Conservation (phyloP, 2,888 invertebrate species). For the Apamea monoglypha region DNA sequence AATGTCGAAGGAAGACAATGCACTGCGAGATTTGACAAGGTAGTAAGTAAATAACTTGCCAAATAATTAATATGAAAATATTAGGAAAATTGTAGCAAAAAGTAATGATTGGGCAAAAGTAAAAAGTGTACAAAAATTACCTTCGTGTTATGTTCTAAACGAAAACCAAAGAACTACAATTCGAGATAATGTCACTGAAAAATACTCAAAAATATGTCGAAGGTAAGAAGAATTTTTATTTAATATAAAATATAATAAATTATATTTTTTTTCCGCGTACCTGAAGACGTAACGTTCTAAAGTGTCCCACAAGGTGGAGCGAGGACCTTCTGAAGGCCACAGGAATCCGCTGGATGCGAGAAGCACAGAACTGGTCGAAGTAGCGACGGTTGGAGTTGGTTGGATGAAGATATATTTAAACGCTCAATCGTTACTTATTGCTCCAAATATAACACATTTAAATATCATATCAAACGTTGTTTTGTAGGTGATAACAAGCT, state of each 20-base stretch:
- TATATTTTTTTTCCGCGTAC: neutral
- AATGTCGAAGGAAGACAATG: slow-evolving; percentile 72
- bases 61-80: slow-evolving; percentile 70
- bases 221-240: neutral
- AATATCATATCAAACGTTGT: slow-evolving; percentile 63
- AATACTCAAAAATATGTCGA: neutral
- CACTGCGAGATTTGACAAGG: slow-evolving; percentile 88
- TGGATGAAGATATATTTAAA: neutral
- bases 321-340: neutral
- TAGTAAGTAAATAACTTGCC: slow-evolving; percentile 80
- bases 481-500: slow-evolving; percentile 59
- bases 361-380: neutral
- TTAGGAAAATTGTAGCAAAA: slow-evolving; percentile 18
- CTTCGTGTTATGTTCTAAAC: neutral
- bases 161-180: neutral
- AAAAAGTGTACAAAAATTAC: neutral
- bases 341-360: neutral
- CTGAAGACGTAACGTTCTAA: too few relatives aligned
- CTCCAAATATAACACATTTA: slow-evolving; percentile 45
- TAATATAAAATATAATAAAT: neutral
- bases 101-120: slow-evolving; percentile 30
- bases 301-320: too few relatives aligned
- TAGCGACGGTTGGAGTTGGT: neutral
- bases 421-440: slow-evolving; percentile 38
- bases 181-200: neutral